These are phyloP conservation scores for Atta cephalotes DNA, from an alignment of 1,140 invertebrate species.

Conservation along the genomic window DNA sequence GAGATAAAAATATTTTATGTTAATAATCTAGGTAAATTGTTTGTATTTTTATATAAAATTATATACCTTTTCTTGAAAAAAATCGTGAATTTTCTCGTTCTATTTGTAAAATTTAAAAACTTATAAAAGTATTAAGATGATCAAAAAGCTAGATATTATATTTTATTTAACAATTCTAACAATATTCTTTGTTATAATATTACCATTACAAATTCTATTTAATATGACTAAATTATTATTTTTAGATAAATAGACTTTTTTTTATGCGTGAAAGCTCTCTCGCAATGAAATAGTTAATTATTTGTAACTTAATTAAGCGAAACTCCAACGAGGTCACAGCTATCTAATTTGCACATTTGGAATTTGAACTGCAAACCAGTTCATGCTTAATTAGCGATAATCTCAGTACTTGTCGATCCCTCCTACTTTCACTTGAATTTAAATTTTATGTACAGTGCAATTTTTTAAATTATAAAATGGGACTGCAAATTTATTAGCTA, in stretches of 20 bases:
- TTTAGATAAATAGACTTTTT: background rate
- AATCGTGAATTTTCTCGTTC: too few species aligned
- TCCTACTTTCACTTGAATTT: constrained; percentile 68
- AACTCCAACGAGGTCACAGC: background rate
- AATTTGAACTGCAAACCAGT: background rate
- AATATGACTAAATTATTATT: background rate
- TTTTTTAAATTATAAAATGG: constrained; percentile 21
- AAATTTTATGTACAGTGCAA: constrained; percentile 35
- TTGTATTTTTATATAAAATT: too few species aligned
- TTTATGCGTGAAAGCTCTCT: background rate
- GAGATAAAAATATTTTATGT: too few species aligned
- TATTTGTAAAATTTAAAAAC: too few species aligned
- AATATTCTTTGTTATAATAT: background rate
- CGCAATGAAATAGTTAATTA: background rate
- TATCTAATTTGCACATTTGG: background rate
- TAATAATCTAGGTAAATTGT: too few species aligned
- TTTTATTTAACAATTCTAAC: background rate
- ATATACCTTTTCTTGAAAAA: too few species aligned
- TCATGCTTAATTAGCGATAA: constrained; percentile 5
- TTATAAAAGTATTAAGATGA: background rate
- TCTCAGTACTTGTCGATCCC: background rate
- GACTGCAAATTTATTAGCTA: constrained; percentile 55
- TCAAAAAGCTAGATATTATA: background rate
- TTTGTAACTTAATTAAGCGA: background rate
- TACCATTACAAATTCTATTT: background rate